A percentile compares a stretch with the other conserved stretches of the same genome.
Evolutionary conservation across 1,140 invertebrate species (phyloP).

Genomic region (Cherax destructor): DNA sequence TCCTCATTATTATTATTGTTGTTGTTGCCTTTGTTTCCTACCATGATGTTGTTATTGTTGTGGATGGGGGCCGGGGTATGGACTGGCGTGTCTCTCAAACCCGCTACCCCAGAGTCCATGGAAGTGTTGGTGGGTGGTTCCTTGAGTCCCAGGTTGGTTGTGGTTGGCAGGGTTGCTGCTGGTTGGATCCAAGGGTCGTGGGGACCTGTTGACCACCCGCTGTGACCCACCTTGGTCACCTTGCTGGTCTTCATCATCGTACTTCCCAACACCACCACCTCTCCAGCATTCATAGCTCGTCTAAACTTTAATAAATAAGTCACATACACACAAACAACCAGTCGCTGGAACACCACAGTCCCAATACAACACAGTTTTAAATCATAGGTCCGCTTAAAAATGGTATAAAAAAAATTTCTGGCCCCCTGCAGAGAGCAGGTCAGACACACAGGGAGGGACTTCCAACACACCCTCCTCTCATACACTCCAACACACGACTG

Average conservation of each 20-base stretch:
- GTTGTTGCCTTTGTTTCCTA: conserved; percentile 66
- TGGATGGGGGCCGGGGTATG: conserved; percentile 70
- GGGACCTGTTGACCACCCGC: conserved; percentile 65
- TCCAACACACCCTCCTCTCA: conserved; percentile 49
- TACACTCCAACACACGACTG: conserved; percentile 54
- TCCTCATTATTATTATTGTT: conserved; percentile 73
- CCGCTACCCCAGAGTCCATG: conserved; percentile 73
- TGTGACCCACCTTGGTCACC: conserved; percentile 48
- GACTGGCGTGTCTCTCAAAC: conserved; percentile 72
- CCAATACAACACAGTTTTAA: conserved; percentile 2
- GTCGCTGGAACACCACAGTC: conserved; percentile 46
- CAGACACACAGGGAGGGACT: conserved; percentile 62
- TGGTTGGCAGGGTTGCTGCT: conserved; percentile 40
- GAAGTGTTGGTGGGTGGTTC: conserved; percentile 72
- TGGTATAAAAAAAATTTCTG: neutral
- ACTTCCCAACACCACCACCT: conserved; percentile 48
- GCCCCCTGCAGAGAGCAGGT: conserved; percentile 37
- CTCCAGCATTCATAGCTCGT: conserved; percentile 62
- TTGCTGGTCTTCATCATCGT: conserved; percentile 49
- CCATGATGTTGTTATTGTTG: conserved; percentile 66
- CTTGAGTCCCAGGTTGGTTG: conserved; percentile 49
- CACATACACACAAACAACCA: conserved; percentile 29
- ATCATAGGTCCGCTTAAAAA: conserved; percentile 36
- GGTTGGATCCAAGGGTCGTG: conserved; percentile 66
- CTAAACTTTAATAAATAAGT: conserved; percentile 29